Base-by-base conservation (phyloP, 2,797 vertebrate species). In the Amblyopsis hoosieri region DNA sequence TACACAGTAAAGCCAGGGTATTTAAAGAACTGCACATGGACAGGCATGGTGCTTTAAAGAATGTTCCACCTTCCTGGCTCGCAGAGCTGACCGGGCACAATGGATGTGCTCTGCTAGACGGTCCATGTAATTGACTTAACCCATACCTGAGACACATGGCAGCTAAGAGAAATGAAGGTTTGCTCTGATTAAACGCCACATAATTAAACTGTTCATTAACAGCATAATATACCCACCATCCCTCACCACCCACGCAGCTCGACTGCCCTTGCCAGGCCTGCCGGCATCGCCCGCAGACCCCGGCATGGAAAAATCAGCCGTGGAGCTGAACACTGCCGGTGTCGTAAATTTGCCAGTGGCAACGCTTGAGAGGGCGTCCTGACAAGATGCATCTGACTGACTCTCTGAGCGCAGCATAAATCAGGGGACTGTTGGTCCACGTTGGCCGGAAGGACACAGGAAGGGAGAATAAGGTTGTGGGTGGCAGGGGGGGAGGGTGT, bases 281-380 rank as follows among this genome's bases (percentile, higher is more conserved):
- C 54, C 12, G 14, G 54, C 45, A 13, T 51, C 52, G 73, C 84
- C 72, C 73, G 57, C 52, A 79, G 47, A 61, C 64, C 81, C 80
- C 80, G 56, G 87, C 78, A 93, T 91, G 91, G 90, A 90, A 91
- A 92, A 94, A 90, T 92, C 89, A 92, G 80, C 85, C 57, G 47
- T 45, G 74, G 84, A 88, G 87, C 83, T 78, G 84, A 91, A 90
- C 80, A 58, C 76, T 51, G 31, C 72, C 14, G 64, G 83, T 69
- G 83, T 91, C 87, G 66, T 93, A 92, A 94, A 93, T 92, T 87
- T 89, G 73, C 75, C 75, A 7, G 72, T 78, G 37, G 89, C 79
- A 91, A 90, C 79, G 86, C 74, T 88, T 91, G 89, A 91, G 80
- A 89, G 89, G 75, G 72, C 72, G 72, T 81, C 63, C 79, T 89